Base-by-base conservation (phyloP, 2,113 vertebrate genomes). In the Bettongia penicillata region DNA sequence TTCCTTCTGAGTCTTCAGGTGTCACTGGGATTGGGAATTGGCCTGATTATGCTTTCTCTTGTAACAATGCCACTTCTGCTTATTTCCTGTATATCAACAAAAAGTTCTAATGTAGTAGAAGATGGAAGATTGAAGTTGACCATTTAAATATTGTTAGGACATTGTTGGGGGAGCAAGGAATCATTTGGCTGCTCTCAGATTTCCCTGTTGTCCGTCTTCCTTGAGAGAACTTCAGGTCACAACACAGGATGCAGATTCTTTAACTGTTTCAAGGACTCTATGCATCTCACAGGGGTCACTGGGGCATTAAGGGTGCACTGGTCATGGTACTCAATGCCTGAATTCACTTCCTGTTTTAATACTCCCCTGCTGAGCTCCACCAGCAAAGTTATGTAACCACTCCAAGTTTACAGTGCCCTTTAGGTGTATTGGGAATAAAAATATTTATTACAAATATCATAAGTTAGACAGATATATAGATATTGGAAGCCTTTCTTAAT, bases 11-110 rank as follows among this genome's bases (percentile, higher is more conserved):
- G 89, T 61, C 95, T 97, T 57, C 95, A 61, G 53, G 51, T 51
- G 94, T 89, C 89, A 24, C 90, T 92, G 31, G 95, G 95, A 97
- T 96, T 92, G 49, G 28, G 6, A 97, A 95, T 98, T 96, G 91
- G 94, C 77, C 95, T 96, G 50, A 94, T 96, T 95, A 11, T 95
- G 97, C 94, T 43, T 96, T 96, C 93, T 93, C 91, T 93, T 23
- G 51, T 37, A 90, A 94, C 23, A 51, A 47, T 84, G 95, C 91
- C 91, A 96, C 93, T 51, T 96, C 61, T 95, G 95, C 92, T 96
- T 53, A 43, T 50, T 43, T 97, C 89, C 28, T 93, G 92, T 96
- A 84, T 93, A 68, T 96, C 93, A 96, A 53, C 94, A 48, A 95
- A 97, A 96, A 50, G 52, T 97, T 91, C 93, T 96, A 92, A 96